Evolutionary conservation across 2,797 vertebrate genomes (phyloP), one percentile per base, ranked within the genome.

Genomic region (Periparus ater): DNA sequence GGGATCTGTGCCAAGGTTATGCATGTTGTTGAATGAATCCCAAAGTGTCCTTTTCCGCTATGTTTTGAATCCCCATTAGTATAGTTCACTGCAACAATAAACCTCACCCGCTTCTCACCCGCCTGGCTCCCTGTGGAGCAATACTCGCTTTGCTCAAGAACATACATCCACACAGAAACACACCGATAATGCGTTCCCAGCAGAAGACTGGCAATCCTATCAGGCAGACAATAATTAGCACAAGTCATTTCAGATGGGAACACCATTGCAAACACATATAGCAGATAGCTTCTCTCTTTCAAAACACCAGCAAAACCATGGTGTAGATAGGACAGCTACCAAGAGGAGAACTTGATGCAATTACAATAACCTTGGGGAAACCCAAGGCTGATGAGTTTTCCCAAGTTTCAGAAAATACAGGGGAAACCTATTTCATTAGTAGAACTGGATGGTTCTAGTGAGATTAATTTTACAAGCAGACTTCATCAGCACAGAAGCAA

Each of bases 11-110:
- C 92, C 94, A 97, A 93, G 80, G 75, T 87, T 93, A 79, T 88
- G 76, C 57, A 73, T 91, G 61, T n/a, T 97, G 84, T 72, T 95
- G 72, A 97, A 96, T 78, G 88, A 96, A 95, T 93, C 88, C 88
- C 78, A 90, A 47, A 82, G 74, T 93, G 63, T 87, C 88, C 34
- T 94, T 95, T 89, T 91, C 89, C 29, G 20, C 74, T 89, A 27
- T 42, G 57, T 93, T 89, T 84, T 91, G 92, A 89, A 96, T 95
- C 40, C 77, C 63, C 76, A 73, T 62, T 84, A 91, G 72, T 66
- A 73, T 47, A 91, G 58, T 76, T 94, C 87, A 89, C 82, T 94
- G 70, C 62, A 65, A 93, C 86, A 93, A 80, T 87, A 67, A 78
- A 93, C 91, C 75, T 89, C 55, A 78, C 79, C 78, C 34, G 9